A percentile compares a stretch with the other conserved stretches of the same genome.
Evolutionary conservation across 2,888 invertebrate genomes (phyloP).

Genomic region (Patella caerulea): DNA sequence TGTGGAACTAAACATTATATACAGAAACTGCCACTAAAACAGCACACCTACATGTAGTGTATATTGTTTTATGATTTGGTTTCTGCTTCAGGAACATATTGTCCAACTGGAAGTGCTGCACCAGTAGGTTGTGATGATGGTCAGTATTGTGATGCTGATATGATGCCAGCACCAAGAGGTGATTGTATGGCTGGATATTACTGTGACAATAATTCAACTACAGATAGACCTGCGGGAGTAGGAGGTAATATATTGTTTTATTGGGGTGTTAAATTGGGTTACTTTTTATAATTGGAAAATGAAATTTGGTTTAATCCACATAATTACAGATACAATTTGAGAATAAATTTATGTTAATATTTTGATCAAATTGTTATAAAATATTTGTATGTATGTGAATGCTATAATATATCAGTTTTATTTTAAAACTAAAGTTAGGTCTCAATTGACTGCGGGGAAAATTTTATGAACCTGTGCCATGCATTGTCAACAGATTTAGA

Average conservation of each 20-base stretch:
- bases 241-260: constrained; percentile 43
- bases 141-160: constrained; percentile 55
- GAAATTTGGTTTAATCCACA: too few relatives aligned
- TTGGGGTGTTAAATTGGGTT: too few relatives aligned
- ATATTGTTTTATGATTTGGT: background rate
- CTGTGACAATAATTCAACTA: constrained; percentile 62
- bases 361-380: too few relatives aligned
- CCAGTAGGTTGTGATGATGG: constrained; percentile 61
- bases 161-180: constrained; percentile 51
- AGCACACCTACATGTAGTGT: background rate
- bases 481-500: background rate
- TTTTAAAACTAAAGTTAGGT: too few relatives aligned
- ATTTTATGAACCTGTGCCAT: background rate
- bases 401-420: too few relatives aligned
- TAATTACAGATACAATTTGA: too few relatives aligned
- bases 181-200: constrained; percentile 66
- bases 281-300: too few relatives aligned
- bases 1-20: too few relatives aligned
- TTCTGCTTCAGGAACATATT: constrained; percentile 57
- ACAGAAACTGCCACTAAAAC: background rate
- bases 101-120: constrained; percentile 61
- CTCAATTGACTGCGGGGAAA: too few relatives aligned
- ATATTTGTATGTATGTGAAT: too few relatives aligned
- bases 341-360: too few relatives aligned
- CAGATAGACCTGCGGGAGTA: constrained; percentile 49